These are phyloP conservation scores for Trisateles emortualis DNA, from an alignment of 2,888 invertebrate genomes.

Conservation along the genomic window DNA sequence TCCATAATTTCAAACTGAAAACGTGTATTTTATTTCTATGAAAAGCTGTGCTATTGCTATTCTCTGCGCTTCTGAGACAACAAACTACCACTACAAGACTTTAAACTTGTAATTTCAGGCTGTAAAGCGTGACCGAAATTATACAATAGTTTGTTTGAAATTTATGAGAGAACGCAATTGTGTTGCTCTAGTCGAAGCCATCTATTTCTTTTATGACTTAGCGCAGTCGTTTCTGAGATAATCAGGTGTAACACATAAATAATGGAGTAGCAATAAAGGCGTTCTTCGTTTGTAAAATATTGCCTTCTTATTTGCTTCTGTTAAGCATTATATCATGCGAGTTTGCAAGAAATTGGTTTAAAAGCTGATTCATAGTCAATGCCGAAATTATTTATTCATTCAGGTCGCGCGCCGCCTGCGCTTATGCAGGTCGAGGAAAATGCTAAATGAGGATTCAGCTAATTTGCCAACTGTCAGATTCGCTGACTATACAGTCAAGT, in stretches of 20 bases:
- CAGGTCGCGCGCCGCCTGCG: no score
- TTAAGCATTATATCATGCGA: conserved; percentile 32
- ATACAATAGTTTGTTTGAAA: conserved; percentile 11
- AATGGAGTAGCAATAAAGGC: conserved; percentile 40
- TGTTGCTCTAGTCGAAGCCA: conserved; percentile 32
- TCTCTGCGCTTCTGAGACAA: not conserved
- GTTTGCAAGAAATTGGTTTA: conserved; percentile 2
- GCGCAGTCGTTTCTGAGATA: conserved; percentile 37
- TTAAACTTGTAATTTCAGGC: conserved; percentile 5
- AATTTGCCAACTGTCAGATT: no score
- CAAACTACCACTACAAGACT: conserved; percentile 6
- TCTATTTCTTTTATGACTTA: conserved; percentile 44
- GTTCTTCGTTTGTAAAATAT: conserved; percentile 30
- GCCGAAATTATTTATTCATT: no score
- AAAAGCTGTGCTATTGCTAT: not conserved
- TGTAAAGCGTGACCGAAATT: conserved; percentile 9
- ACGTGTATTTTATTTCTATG: conserved; percentile 3
- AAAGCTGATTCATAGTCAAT: not conserved
- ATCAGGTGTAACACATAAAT: conserved; percentile 47
- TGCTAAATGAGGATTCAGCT: no score
- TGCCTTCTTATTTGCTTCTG: conserved; percentile 37
- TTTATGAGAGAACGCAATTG: conserved; percentile 18
- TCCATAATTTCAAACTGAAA: not conserved
- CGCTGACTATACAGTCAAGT: no score
- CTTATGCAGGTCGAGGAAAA: no score